Evolutionary conservation across 2,797 vertebrate species (phyloP), one percentile per base, ranked within the genome.

Genomic region (Phataginus tetradactyla): DNA sequence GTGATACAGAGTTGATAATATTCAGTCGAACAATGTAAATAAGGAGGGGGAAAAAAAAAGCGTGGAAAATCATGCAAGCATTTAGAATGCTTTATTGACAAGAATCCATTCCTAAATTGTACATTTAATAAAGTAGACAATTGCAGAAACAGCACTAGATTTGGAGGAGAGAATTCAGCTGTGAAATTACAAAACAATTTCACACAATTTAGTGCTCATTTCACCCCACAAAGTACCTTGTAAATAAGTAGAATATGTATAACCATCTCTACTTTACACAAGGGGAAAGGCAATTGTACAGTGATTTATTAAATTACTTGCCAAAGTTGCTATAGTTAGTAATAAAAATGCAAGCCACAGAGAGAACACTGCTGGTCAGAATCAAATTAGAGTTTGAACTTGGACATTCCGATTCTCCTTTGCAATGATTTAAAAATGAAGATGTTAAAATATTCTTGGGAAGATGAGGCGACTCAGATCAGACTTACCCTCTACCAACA

Each of bases 1-100:
- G 75, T 93, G 71, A 96, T 92, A 51, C 18, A 2, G 0, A 93
- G 63, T 89, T 94, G 85, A 96, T 97, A 95, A 59, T 79, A 91
- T 85, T 74, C 20, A 42, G 25, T 57, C 78, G 75, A 39, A 59
- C 53, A 86, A 74, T 86, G 34, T 89, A 94, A 90, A 86, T 51
- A 45, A 7, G 29, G 37, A 39, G 53, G 34, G 5, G 23, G 71
- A 74, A 88, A 86, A 17, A 37, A 2, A 85, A 77, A 84, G 75
- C 57, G 32, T 39, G 10, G 34, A 81, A 92, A 81, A 39, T 49
- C 23, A n/a, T 6, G 5, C 1, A 18, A 74, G 42, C 5, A n/a
- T 78, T 87, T 78, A 68, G 14, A 94, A 49, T 63, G 20, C 45
- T 89, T 80, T 90, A 77, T 66, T 86, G 23, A 74, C 59, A 90